Percentiles rank a stretch among this genome's conserved stretches.
phyloP scores from a whole-genome alignment of 2,797 vertebrate genomes.

The Pyrrhura leucotis region DNA sequence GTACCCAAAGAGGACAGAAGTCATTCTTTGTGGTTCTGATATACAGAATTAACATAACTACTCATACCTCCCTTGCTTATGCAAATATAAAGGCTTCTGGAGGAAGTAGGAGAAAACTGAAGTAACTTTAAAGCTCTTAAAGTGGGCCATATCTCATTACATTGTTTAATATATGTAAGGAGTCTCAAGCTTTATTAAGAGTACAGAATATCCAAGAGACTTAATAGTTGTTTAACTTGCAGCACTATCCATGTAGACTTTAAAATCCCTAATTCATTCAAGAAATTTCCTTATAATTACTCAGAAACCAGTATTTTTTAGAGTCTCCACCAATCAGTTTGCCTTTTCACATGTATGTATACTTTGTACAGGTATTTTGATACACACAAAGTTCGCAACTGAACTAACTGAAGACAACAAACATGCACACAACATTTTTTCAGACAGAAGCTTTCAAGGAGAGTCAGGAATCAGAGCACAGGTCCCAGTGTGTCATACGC shows the following conservation, averaged over 20 bases:
- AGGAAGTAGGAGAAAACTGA: not conserved
- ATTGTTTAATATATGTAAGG: not conserved
- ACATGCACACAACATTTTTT: not conserved
- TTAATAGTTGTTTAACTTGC: not conserved
- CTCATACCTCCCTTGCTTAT: not conserved
- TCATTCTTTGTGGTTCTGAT: not conserved
- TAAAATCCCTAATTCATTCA: not conserved
- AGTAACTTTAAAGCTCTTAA: not conserved
- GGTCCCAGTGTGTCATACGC: not conserved
- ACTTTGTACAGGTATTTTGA: not conserved
- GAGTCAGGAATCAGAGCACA: not conserved
- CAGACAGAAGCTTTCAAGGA: not conserved
- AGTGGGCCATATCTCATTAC: not conserved
- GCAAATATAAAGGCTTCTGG: not conserved
- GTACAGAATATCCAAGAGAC: not conserved
- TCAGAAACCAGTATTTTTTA: not conserved
- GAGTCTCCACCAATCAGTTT: not conserved
- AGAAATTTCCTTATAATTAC: not conserved
- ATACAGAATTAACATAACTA: not conserved
- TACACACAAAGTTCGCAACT: fast-evolving
- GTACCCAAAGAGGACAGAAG: not conserved
- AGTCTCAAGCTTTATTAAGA: not conserved
- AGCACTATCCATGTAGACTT: not conserved
- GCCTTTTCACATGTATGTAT: not conserved
- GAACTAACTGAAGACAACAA: not conserved